A percentile compares a stretch with the other conserved stretches of the same genome.
phyloP scores from a whole-genome alignment of 2,888 invertebrate species.

The Plemyria rubiginata region DNA sequence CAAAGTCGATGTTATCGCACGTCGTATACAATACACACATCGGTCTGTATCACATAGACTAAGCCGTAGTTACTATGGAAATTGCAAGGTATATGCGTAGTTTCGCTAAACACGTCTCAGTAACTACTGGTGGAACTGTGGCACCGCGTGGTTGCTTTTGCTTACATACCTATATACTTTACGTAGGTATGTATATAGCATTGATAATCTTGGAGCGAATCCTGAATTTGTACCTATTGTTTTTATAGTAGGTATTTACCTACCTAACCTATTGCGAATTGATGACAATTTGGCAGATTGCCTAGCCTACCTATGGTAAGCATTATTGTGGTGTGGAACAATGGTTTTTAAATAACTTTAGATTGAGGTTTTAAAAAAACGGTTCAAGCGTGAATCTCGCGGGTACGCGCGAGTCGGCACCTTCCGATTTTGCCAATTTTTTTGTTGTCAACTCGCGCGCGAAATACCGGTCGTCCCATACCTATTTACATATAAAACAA shows the following conservation, averaged over 20 bases:
- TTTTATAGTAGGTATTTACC: slow-evolving; percentile 20
- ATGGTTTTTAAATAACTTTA: background rate
- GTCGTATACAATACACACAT: slow-evolving; percentile 41
- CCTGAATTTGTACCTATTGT: slow-evolving; percentile 13
- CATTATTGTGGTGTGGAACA: slow-evolving; percentile 4
- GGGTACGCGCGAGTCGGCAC: too few relatives aligned
- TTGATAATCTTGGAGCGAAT: slow-evolving; percentile 20
- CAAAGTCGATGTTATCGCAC: slow-evolving; percentile 45
- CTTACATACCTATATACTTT: slow-evolving; percentile 1
- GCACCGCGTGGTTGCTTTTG: slow-evolving; percentile 28
- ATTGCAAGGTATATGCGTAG: slow-evolving; percentile 59
- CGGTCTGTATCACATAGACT: background rate
- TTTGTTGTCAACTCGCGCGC: too few relatives aligned
- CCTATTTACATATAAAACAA: too few relatives aligned
- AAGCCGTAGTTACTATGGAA: slow-evolving; percentile 5
- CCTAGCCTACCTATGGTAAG: slow-evolving; percentile 12
- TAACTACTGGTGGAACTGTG: slow-evolving; percentile 18
- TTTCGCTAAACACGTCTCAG: slow-evolving; percentile 40
- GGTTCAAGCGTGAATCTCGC: too few relatives aligned
- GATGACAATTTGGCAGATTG: slow-evolving; percentile 29
- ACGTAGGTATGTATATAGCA: background rate
- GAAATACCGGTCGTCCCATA: too few relatives aligned
- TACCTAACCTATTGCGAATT: slow-evolving; percentile 12
- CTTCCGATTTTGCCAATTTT: too few relatives aligned
- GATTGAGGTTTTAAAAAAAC: too few relatives aligned